phyloP scores from a whole-genome alignment of 2,888 invertebrate species.

The Standfussiana lucernea region DNA sequence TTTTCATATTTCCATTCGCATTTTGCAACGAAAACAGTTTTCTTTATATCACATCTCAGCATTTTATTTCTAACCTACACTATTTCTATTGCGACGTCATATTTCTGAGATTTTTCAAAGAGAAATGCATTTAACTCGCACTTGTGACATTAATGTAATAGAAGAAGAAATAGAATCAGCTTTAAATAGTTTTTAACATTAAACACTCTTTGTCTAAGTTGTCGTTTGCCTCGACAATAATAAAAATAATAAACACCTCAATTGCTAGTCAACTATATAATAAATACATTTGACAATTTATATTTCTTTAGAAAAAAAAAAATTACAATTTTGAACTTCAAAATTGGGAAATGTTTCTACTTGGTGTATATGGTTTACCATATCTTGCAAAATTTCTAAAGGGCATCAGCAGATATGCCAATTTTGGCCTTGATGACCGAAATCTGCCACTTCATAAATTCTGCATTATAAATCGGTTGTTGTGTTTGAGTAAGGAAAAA shows the following conservation, averaged over 20 bases:
- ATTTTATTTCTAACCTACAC: constrained; percentile 37
- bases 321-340: too few species aligned
- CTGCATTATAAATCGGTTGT: neutral
- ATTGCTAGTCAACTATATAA: too few species aligned
- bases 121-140: constrained; percentile 33
- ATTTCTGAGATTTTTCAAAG: constrained; percentile 23
- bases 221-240: too few species aligned
- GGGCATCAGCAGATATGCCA: too few species aligned
- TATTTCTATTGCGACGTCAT: constrained; percentile 37
- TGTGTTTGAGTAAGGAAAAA: neutral
- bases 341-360: too few species aligned
- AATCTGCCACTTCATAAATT: neutral
- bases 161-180: constrained; percentile 22
- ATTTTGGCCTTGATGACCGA: too few species aligned
- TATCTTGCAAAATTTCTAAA: too few species aligned
- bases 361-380: too few species aligned
- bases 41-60: constrained; percentile 8
- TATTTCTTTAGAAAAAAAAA: too few species aligned
- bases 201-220: neutral
- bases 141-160: constrained; percentile 14
- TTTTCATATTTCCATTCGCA: constrained; percentile 49
- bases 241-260: too few species aligned
- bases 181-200: neutral
- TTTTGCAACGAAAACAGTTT: constrained; percentile 39
- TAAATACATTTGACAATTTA: too few species aligned